These are phyloP conservation scores for Magallana ariakensis DNA, from an alignment of 1,140 invertebrate genomes.

Conservation along the genomic window DNA sequence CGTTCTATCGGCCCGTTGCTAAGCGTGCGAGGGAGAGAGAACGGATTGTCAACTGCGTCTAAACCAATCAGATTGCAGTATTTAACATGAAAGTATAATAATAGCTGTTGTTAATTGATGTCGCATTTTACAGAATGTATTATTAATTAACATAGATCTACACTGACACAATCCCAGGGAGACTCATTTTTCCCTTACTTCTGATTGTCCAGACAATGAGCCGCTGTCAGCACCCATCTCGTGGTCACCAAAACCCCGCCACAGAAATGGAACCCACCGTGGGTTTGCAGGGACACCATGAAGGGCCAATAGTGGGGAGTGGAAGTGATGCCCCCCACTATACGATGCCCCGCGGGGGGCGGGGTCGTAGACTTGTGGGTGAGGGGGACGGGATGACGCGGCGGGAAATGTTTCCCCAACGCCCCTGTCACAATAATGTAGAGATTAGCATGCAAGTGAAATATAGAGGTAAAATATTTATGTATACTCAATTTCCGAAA, in stretches of 20 bases:
- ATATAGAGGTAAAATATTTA: too few species aligned
- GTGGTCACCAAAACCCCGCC: conserved; percentile 39
- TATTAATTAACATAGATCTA: too few species aligned
- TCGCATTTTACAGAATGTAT: too few species aligned
- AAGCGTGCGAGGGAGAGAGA: too few species aligned
- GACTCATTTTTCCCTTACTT: neutral
- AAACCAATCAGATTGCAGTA: too few species aligned
- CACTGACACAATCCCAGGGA: too few species aligned
- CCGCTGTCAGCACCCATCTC: conserved; percentile 46
- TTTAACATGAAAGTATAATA: too few species aligned
- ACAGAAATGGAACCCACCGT: conserved; percentile 50
- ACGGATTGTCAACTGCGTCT: too few species aligned
- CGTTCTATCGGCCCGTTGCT: too few species aligned
- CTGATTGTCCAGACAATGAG: conserved; percentile 41
- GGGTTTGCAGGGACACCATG: conserved; percentile 44
- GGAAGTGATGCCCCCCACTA: conserved; percentile 41
- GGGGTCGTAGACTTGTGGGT: neutral
- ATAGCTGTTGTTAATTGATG: too few species aligned
- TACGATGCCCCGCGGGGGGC: neutral
- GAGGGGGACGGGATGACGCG: neutral
- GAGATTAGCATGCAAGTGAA: too few species aligned
- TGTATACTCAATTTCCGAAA: too few species aligned
- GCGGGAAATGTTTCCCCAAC: neutral
- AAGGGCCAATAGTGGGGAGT: conserved; percentile 44
- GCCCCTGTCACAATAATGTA: neutral